Percentiles rank a stretch among this genome's conserved stretches.
Conservation (phyloP, 2,113 vertebrate genomes). For the Dipodomys stephensi region DNA sequence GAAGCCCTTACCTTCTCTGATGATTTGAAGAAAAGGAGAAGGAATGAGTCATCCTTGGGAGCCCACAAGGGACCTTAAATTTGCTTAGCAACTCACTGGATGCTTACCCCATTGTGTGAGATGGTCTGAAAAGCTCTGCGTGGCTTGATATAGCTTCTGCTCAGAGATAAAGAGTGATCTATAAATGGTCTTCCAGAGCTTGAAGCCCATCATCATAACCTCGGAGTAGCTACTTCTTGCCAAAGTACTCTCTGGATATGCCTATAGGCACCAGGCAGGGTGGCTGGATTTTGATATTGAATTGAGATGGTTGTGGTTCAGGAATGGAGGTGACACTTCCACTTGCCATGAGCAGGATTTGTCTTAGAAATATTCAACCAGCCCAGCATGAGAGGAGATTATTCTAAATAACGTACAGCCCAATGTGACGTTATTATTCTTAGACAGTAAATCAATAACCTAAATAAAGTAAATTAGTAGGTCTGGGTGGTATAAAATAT, state of each 20-base stretch:
- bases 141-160: fast-evolving
- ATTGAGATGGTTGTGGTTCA: neutral
- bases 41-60: neutral
- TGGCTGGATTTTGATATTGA: neutral
- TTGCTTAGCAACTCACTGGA: neutral
- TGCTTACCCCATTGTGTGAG: neutral
- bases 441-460: slow-evolving; percentile 83
- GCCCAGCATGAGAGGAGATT: slow-evolving; percentile 41
- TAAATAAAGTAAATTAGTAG: slow-evolving; percentile 82
- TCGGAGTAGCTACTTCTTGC: neutral
- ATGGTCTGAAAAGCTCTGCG: neutral
- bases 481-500: slow-evolving; percentile 80
- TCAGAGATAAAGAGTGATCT: neutral
- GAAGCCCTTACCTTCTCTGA: neutral
- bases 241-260: neutral
- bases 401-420: slow-evolving; percentile 70
- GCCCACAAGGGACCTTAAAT: neutral
- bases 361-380: slow-evolving; percentile 15
- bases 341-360: neutral
- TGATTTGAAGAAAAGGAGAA: neutral
- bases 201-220: fast-evolving
- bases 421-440: slow-evolving; percentile 77
- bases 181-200: neutral
- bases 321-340: neutral
- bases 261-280: neutral